Base-by-base conservation (phyloP, 2,797 vertebrate species). In the Malacoraja senta region DNA sequence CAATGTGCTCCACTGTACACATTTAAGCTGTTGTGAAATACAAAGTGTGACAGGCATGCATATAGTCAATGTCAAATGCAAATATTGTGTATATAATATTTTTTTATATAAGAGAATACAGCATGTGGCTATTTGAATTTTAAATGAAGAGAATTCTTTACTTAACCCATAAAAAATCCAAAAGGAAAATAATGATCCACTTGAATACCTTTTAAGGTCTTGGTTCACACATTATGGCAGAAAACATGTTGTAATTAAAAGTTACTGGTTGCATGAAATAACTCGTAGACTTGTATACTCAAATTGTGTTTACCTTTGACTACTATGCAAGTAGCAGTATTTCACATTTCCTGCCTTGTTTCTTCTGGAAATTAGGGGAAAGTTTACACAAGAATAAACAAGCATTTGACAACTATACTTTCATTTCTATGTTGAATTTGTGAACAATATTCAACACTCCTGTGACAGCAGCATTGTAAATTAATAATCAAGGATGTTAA, bases 291-390 rank as follows among this genome's bases (percentile, higher is more conserved):
- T 94, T 88, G 58, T 32, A 68, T 24, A 19, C 80, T 92, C 90
- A 86, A 94, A 90, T 94, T 94, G 93, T 93, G 93, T 94, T 95
- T 97, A 98, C 97, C 97, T 98, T 96, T 96, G 96, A 94, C 95
- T 96, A 96, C 95, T 95, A 94, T 96, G 96, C 95, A 96, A 96
- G 96, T 94, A 96, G 96, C 95, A 97, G 96, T 96, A 96, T 95
- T 95, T 97, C 96, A 97, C 95, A 96, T 94, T 96, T 96, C 97
- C 96, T 95, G 96, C 96, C 95, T 95, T 97, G 96, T 95, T 96
- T 97, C 97, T 97, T 96, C 97, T 97, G 97, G 95, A 96, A 96
- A 95, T 95, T 93, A 95, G 95, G 95, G 94, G 94, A 96, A 94
- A 91, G 88, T 91, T 91, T 38, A 92, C 71, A 92, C 72, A 92